Evolutionary conservation across 2,113 vertebrate species (phyloP).

Genomic region (Mormyrus lacerda): DNA sequence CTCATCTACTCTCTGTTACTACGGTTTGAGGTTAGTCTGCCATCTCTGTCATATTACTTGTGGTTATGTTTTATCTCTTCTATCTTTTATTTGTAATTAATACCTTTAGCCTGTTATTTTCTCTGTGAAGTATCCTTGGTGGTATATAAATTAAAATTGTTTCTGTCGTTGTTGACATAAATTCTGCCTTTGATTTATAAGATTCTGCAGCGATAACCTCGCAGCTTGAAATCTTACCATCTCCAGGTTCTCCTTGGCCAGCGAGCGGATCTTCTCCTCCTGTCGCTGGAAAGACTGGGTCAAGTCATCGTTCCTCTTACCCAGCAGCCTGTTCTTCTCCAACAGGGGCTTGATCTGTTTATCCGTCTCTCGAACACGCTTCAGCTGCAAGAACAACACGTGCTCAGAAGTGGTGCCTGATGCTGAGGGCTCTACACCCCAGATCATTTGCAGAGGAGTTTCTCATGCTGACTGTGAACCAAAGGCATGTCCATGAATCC

Average conservation of each 20-base stretch:
- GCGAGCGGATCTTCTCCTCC: conserved; percentile 84
- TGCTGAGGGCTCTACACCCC: not conserved
- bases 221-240: conserved; percentile 67
- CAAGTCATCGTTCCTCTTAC: conserved; percentile 89
- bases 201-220: not conserved
- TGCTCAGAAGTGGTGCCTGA: not conserved
- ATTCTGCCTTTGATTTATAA: not conserved
- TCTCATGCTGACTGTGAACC: not conserved
- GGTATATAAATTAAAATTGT: not conserved
- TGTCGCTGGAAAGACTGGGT: conserved; percentile 84
- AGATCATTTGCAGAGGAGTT: not conserved
- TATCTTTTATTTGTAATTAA: not conserved
- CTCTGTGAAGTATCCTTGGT: not conserved
- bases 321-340: conserved; percentile 94
- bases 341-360: conserved; percentile 94
- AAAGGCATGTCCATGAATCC: not conserved
- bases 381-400: conserved; percentile 62
- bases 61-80: not conserved
- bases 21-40: not conserved
- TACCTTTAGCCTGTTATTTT: not conserved
- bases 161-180: not conserved
- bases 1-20: not conserved
- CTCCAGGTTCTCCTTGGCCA: conserved; percentile 88
- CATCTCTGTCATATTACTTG: not conserved
- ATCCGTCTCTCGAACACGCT: conserved; percentile 87